Base-by-base conservation (phyloP, 1,140 invertebrate genomes). In the Drosophila burlai region DNA sequence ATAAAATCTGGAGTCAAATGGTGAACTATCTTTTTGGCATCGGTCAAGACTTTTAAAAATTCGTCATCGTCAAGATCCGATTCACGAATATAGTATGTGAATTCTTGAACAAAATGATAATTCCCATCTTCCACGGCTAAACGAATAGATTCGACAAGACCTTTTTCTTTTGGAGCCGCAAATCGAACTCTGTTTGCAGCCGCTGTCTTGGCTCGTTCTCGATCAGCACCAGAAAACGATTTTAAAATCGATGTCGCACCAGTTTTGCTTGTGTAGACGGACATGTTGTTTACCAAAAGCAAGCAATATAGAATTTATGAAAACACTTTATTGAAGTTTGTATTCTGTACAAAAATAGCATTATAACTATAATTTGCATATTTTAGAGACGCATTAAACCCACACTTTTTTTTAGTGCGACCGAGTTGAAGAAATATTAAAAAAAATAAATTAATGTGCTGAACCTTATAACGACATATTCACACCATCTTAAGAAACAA, bases 1-100 rank as follows among this genome's bases (percentile, higher is more conserved):
- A 93, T 93, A 76, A 96, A 94, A 11, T 83, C 93, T 76, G 77
- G 93, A 74, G 89, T 94, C 26, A 96, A 83, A 21, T 95, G 79
- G 38, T 94, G 93, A n/a, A 96, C 94, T 84, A 95, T 94, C 69
- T 94, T 93, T 47, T 93, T 94, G 10, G 94, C 93, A 92, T 95
- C 94, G 47, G 83, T 85, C 13, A 96, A 72, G 29, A 96, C 85
- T 9, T 93, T 75, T 6, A 94, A 75, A 42, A 96, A 92, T 65
- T 96, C 95, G 15, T 85, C 80, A 90, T 96, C 95, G 34, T 49
- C 52, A 0, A 93, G 47, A n/a, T 79, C 73, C 10, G 76, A 66
- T 62, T 93, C 87, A 3, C 45, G 36, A 5, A 93, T 45, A 62
- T 76, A 92, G 18, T 57, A 65, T 7, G 86, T 72, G 57, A 91